Base-by-base conservation (phyloP, 1,140 invertebrate species). In the Ips nitidus region DNA sequence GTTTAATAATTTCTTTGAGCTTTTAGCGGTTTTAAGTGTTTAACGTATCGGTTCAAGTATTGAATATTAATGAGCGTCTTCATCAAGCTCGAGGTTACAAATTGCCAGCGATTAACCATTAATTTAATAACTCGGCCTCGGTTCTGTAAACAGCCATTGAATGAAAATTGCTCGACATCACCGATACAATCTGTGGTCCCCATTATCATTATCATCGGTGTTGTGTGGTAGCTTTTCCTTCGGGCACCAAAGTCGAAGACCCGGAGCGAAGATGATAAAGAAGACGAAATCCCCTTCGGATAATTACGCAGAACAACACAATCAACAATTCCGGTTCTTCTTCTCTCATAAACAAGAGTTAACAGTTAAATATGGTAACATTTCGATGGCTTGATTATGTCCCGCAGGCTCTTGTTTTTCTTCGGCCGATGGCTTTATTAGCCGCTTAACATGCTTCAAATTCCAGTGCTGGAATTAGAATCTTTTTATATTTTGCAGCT, bases 381-480 rank as follows among this genome's bases (percentile, higher is more conserved):
- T 66, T 66, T 66, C 64, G 53, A 66, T 66, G 64, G 64, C 52
- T 66, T 66, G 64, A 66, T 66, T 66, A 66, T 57, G 57, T 41
- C 64, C 64, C 39, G 36, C 37, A 55, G 64, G 64, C 55, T 41
- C 37, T 22, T 42, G 53, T 62, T 62, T 62, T 62, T 66, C 36
- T 57, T 8, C 64, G 55, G 52, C 64, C 43, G 53, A 62, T 62
- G 59, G n/a, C 59, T 62, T 62, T 62, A 62, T 62, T 62, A 50
- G 59, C 39, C 36, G 5, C 22, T 22, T 59, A 8, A 56, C 57
- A 41, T 59, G 57, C 57, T 59, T 42, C 22, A 37, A 4, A 56
- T 2, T 56, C 53, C 22, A 22, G 22, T 22, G 22, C 22, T 22
- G 22, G 22, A 22, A 22, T 22, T 22, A 22, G 22, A 22, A 22